Conservation (phyloP, 2,888 invertebrate genomes). For the Aproaerema taeniolella region DNA sequence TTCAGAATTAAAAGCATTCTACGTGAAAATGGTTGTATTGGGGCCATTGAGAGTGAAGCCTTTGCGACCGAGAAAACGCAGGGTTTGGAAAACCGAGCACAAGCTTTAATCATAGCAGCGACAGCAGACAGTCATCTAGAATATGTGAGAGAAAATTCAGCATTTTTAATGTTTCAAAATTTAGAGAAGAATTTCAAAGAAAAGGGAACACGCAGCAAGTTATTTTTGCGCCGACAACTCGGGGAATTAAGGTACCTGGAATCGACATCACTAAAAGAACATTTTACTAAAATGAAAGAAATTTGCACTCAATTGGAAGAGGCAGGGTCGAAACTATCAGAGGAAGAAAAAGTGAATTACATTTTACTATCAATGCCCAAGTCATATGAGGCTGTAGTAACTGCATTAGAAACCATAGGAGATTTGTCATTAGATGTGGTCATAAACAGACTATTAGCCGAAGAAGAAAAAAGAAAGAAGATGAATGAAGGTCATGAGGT, state of each 20-base stretch:
- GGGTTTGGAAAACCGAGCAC: background rate
- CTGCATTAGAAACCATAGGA: background rate
- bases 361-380: background rate
- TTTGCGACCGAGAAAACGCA: background rate
- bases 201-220: background rate
- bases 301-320: background rate
- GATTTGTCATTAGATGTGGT: background rate
- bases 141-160: background rate
- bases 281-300: background rate
- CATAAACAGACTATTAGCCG: background rate
- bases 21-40: background rate
- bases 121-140: background rate
- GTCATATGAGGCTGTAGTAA: background rate
- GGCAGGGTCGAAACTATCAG: background rate
- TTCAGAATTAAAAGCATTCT: conserved; percentile 1
- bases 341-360: background rate
- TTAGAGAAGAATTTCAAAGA: background rate
- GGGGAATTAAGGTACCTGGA: background rate
- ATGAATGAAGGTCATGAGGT: background rate
- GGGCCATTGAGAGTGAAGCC: background rate
- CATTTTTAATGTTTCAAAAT: background rate
- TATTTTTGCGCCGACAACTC: conserved; percentile 1
- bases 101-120: background rate
- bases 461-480: background rate
- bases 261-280: background rate